Evolutionary conservation across 2,797 vertebrate species (phyloP).

Genomic region (Acrossocheilus wenchowensis): DNA sequence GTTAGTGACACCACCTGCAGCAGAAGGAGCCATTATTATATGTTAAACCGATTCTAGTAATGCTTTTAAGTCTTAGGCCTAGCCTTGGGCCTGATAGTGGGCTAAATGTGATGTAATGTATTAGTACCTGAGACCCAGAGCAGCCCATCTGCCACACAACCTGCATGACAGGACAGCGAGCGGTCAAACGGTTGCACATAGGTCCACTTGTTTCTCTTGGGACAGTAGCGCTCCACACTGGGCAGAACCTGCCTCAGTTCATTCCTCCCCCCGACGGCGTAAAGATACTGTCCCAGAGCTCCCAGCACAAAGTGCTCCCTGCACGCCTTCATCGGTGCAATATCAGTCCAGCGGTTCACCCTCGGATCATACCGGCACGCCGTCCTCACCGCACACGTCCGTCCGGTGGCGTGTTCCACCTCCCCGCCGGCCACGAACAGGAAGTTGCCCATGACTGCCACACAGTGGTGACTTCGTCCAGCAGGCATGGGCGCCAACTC

Average conservation of each 20-base stretch:
- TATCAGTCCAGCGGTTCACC: conserved; percentile 90
- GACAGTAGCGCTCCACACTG: conserved; percentile 94
- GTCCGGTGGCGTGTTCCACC: conserved; percentile 88
- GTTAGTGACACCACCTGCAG: conserved; percentile 93
- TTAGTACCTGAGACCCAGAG: conserved; percentile 97
- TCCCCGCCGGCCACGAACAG: conserved; percentile 94
- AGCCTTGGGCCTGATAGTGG: neutral
- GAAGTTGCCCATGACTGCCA: conserved; percentile 94
- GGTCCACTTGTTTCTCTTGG: conserved; percentile 96
- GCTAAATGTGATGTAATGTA: neutral
- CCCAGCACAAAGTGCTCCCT: conserved; percentile 96
- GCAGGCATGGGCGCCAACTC: conserved; percentile 90
- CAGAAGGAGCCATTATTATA: conserved; percentile 1
- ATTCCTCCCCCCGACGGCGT: conserved; percentile 92
- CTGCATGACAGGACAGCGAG: conserved; percentile 95
- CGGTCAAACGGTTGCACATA: conserved; percentile 95
- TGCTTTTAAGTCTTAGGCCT: neutral
- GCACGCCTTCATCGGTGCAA: conserved; percentile 96
- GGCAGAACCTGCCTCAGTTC: conserved; percentile 94
- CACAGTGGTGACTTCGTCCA: conserved; percentile 94
- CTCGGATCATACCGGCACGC: conserved; percentile 93
- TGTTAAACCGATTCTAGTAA: neutral
- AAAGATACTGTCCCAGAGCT: conserved; percentile 88
- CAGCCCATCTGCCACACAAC: conserved; percentile 91
- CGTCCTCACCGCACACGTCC: conserved; percentile 90